Conservation (phyloP, 1,140 invertebrate species). For the Drosophila bipectinata region DNA sequence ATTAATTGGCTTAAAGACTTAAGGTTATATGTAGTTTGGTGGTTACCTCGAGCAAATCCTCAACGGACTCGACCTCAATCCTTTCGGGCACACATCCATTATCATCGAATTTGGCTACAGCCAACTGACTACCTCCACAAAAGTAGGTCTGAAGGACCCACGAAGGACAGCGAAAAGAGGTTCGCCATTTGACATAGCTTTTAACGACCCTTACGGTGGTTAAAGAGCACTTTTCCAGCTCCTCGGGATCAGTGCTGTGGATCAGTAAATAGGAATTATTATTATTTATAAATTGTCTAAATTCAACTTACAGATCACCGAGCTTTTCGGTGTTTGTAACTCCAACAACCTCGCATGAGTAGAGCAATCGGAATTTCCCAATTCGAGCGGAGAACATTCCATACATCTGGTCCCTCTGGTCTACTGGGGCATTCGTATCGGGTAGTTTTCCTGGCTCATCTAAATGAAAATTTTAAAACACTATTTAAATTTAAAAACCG, state of each 20-base stretch:
- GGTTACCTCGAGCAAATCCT: neutral
- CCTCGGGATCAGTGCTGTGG: conserved; percentile 9
- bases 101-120: neutral
- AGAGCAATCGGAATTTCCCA: conserved; percentile 33
- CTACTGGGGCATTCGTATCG: neutral
- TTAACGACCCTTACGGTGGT: neutral
- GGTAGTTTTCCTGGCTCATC: conserved; percentile 4
- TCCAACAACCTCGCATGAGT: conserved; percentile 22
- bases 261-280: too few relatives aligned
- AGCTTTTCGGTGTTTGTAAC: conserved; percentile 22
- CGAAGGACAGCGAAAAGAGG: fast-evolving
- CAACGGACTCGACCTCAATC: neutral
- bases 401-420: conserved; percentile 16
- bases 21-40: neutral
- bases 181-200: fast-evolving
- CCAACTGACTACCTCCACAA: neutral
- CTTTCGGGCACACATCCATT: neutral
- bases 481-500: too few relatives aligned
- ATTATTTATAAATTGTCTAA: too few relatives aligned
- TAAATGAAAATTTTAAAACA: neutral
- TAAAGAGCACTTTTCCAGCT: conserved; percentile 19
- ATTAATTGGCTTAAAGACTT: too few relatives aligned
- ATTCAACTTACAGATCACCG: conserved; percentile 25
- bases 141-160: conserved; percentile 22
- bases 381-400: conserved; percentile 22